A percentile compares a stretch with the other conserved stretches of the same genome.
Conservation (phyloP, 92 coral and sea anemone genomes). For the Palythoa grandiflora region DNA sequence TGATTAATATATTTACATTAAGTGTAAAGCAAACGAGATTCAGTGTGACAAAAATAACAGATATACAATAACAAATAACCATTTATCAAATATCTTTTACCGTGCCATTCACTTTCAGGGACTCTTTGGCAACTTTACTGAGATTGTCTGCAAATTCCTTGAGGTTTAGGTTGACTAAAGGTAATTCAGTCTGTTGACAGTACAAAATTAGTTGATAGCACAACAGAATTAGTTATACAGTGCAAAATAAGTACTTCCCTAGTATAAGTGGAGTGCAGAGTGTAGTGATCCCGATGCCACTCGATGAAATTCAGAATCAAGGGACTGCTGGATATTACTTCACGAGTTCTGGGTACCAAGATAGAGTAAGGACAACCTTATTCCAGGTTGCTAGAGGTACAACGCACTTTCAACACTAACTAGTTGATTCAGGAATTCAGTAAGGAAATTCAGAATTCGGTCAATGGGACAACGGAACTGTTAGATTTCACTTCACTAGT, state of each 20-base stretch:
- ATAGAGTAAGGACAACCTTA: not conserved
- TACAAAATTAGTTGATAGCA: not conserved
- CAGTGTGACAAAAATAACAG: no score
- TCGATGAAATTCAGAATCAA: not conserved
- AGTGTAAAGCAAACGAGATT: not conserved
- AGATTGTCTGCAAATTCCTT: slow-evolving; percentile 15
- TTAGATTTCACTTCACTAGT: not conserved
- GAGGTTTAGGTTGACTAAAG: slow-evolving; percentile 38
- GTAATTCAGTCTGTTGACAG: slow-evolving; percentile 33
- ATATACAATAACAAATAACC: not conserved
- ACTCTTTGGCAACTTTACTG: slow-evolving; percentile 13
- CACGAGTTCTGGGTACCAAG: not conserved
- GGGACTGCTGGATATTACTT: not conserved
- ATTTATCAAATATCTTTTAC: not conserved
- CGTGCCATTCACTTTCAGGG: not conserved
- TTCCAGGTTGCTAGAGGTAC: no score
- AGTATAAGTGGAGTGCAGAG: not conserved
- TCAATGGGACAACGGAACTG: no score
- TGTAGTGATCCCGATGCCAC: not conserved
- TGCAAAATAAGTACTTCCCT: no score
- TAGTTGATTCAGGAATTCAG: no score
- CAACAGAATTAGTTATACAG: not conserved
- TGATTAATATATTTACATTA: no score
- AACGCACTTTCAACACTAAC: no score
- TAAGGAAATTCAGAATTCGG: no score